Base-by-base conservation (phyloP, 2,888 invertebrate species). In the Harpalus rufipes region DNA sequence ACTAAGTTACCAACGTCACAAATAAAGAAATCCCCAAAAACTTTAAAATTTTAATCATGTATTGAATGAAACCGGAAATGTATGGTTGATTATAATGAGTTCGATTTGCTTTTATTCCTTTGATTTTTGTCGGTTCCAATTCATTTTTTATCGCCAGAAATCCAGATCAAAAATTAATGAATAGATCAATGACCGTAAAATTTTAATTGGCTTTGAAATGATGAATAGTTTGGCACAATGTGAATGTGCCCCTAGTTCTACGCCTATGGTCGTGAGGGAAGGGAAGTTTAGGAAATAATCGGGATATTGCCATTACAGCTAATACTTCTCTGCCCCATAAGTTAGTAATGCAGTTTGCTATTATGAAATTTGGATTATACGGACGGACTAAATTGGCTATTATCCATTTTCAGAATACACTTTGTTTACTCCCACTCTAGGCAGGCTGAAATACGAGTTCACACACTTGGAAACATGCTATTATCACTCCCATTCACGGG, bases 281-380 rank as follows among this genome's bases (percentile, higher is more conserved):
- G 65, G 76, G 78, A 44, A 78, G 44, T 61, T 59, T 61, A 18
- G 61, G 59, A 86, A 86, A 84, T 83, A 85, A 86, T 85, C 85
- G 74, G 86, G 85, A 86, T 84, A 87, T 85, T 84, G 85, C 86
- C 86, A 85, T 86, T 86, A 87, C 78, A 80, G 86, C 85, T 86
- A 87, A 87, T 86, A 85, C 72, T 81, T 85, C 85, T 78, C 63
- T 82, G 83, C 80, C 82, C 81, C 41, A 78, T 65, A 83, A 44
- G 74, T 76, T 72, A 83, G 41, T 61, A 63, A 78, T 63, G 78
- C 76, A 68, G 58, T 68, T 68, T 79, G 78, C 78, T 80, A 85
- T 85, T 80, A 61, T 80, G 80, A 80, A 85, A 68, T 80, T 79
- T 68, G 58, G 56, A 85, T 68, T 85, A 76, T 85, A 80, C 68